These are phyloP conservation scores for Pristionchus pacificus DNA, from an alignment of 1,140 invertebrate species.

Conservation along the genomic window DNA sequence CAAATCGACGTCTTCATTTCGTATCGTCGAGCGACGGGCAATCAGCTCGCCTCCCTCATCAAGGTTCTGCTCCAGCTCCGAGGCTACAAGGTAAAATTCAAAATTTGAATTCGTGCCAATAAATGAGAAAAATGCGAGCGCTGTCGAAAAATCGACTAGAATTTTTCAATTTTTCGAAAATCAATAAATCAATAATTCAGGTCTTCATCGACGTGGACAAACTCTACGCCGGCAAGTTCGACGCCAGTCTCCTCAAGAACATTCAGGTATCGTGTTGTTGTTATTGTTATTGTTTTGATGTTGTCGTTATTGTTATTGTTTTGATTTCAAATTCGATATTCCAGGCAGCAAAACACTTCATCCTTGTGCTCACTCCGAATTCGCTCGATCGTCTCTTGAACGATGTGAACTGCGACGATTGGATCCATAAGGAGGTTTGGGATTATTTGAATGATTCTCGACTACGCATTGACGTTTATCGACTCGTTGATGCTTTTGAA, in stretches of 20 bases:
- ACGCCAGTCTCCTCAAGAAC: constrained; percentile 91
- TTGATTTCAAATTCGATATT: no score
- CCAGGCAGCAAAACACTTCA: constrained; percentile 90
- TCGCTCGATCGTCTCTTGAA: constrained; percentile 86
- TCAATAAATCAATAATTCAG: constrained; percentile 64
- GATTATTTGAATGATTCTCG: neutral
- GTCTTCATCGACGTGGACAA: constrained; percentile 93
- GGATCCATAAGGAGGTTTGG: constrained; percentile 79
- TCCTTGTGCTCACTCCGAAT: constrained; percentile 88
- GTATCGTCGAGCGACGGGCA: constrained; percentile 92
- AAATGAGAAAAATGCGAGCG: constrained; percentile 8
- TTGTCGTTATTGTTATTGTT: no score
- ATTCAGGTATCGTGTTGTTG: no score
- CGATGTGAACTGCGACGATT: constrained; percentile 91
- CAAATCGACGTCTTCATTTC: constrained; percentile 90
- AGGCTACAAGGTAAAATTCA: constrained; percentile 65
- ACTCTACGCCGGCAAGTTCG: constrained; percentile 94
- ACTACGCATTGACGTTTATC: no score
- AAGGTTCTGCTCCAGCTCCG: constrained; percentile 87
- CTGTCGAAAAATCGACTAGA: neutral
- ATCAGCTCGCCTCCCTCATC: constrained; percentile 79
- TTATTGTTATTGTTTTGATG: no score
- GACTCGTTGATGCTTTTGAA: no score
- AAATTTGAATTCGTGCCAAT: constrained; percentile 49
- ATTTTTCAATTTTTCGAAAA: neutral